A percentile compares a stretch with the other conserved stretches of the same genome.
Evolutionary conservation across 1,140 invertebrate genomes (phyloP).

Genomic region (Musca vetustissima): DNA sequence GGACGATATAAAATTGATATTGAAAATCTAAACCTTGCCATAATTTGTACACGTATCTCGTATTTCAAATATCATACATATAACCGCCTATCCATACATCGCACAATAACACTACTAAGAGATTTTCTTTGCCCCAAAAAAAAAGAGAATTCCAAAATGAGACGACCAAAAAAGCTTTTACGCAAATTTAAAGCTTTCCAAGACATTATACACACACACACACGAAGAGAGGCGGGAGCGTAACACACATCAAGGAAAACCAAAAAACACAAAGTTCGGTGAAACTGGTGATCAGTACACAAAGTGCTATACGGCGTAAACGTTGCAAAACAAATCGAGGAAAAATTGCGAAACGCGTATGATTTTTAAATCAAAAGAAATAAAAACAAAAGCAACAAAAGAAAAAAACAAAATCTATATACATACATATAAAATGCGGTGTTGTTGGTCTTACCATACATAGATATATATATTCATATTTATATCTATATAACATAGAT

Average conservation of each 20-base stretch:
- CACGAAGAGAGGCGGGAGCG: background rate
- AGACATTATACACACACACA: background rate
- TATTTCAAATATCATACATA: too few relatives aligned
- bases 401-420: background rate
- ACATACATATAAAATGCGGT: too few relatives aligned
- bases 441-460: too few relatives aligned
- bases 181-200: background rate
- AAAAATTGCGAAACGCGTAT: background rate
- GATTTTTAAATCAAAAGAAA: background rate
- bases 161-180: slow-evolving; percentile 1
- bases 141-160: slow-evolving; percentile 1
- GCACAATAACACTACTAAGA: too few relatives aligned
- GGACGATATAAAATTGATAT: too few relatives aligned
- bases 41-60: too few relatives aligned
- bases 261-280: background rate
- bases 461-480: too few relatives aligned
- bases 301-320: slow-evolving; percentile 17
- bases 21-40: too few relatives aligned
- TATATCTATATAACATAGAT: too few relatives aligned
- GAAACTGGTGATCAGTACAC: background rate
- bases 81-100: too few relatives aligned
- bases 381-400: background rate
- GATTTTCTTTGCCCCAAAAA: background rate
- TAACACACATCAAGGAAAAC: background rate
- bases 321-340: background rate